Conservation (phyloP, 2,113 vertebrate species). For the Kryptolebias marmoratus region DNA sequence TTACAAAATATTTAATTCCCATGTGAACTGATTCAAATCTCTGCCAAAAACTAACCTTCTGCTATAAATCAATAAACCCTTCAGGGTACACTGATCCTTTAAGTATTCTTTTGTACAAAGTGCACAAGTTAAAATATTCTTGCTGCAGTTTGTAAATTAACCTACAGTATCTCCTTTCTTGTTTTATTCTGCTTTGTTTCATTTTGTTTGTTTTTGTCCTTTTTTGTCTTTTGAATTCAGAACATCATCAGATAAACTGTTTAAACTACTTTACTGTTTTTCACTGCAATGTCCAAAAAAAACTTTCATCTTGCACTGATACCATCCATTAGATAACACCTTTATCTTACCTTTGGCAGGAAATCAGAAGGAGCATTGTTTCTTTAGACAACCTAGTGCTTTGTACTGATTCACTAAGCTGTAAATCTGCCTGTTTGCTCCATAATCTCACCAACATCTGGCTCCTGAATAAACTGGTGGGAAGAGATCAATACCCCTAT, state of each 20-base stretch:
- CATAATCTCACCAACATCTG: background rate
- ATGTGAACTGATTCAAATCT: too few relatives aligned
- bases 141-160: too few relatives aligned
- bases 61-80: too few relatives aligned
- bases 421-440: conserved; percentile 12
- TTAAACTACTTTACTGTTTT: background rate
- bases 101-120: too few relatives aligned
- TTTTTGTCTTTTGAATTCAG: background rate
- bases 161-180: too few relatives aligned
- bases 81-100: too few relatives aligned
- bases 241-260: background rate
- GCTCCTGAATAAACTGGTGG: conserved; percentile 21
- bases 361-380: conserved; percentile 3
- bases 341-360: background rate
- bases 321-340: background rate
- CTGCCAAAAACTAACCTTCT: too few relatives aligned
- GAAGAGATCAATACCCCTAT: conserved; percentile 28
- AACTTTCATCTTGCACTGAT: background rate
- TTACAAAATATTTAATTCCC: too few relatives aligned
- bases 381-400: conserved; percentile 1
- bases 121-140: too few relatives aligned
- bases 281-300: background rate
- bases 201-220: background rate
- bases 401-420: background rate
- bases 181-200: background rate